Evolutionary conservation across 2,888 invertebrate species (phyloP), one percentile per base, ranked within the genome.

Genomic region (Trachelus stipa): DNA sequence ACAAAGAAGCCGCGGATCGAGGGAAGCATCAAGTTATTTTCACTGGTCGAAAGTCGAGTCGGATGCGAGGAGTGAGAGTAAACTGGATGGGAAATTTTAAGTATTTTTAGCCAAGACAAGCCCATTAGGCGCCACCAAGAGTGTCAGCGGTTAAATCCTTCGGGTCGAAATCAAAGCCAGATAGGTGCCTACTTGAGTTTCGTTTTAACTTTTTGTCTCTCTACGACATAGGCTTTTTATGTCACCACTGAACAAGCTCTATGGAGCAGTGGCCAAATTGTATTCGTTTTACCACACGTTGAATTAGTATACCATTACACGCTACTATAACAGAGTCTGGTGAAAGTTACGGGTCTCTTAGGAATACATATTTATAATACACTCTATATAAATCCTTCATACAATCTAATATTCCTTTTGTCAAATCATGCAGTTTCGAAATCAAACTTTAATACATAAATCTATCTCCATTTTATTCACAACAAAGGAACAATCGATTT

Each of bases 41-140:
- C 86, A 84, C 83, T 79, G 84, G 83, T 84, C 82, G 82, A 86
- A 85, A 86, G 83, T 84, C 80, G 84, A 82, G 84, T 86, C 86
- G 82, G 82, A 6, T 71, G 71, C 31, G 11, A 77, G 78, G 71
- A 78, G 73, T 30, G 37, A 56, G 71, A 68, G 76, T 56, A 30
- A 78, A 76, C 77, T 77, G 83, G 83, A 81, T 75, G 83, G 80
- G 76, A 87, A 86, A 87, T 88, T 87, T 86, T 86, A 88, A 86
- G 80, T 87, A 87, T 87, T 85, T 87, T 87, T 87, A 87, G 86
- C 71, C 81, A 82, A 85, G 87, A 84, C 84, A 82, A 84, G 83
- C 83, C 86, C 88, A 87, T 86, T 86, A 86, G 85, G 84, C 87
- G 86, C 87, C 87, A 85, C 82, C 80, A 82, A 77, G 81, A 76